A percentile compares a stretch with the other conserved stretches of the same genome.
Conservation (phyloP, 2,113 vertebrate genomes). For the Rhegmatorhina hoffmannsi region DNA sequence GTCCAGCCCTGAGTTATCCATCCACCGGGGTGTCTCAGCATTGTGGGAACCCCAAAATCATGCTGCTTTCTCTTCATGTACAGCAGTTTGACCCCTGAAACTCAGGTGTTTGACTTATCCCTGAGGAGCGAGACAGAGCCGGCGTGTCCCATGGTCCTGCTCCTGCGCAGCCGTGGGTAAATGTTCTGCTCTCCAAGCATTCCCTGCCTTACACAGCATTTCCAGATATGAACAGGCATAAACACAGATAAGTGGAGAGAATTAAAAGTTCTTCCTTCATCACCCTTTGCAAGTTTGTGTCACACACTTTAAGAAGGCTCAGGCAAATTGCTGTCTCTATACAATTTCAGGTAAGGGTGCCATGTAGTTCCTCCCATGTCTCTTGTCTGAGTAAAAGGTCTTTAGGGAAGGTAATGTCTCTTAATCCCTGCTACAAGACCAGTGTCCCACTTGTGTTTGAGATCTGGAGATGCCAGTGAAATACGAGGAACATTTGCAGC, state of each 20-base stretch:
- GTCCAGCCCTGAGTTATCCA: neutral
- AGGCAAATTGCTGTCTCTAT: neutral
- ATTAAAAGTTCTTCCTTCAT: neutral
- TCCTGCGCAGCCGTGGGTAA: neutral
- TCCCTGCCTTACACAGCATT: neutral
- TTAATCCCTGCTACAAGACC: neutral
- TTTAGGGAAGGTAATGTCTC: neutral
- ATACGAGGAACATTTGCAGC: neutral
- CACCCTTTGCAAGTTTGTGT: neutral
- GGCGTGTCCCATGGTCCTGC: neutral
- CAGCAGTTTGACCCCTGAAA: neutral
- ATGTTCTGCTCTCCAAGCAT: neutral
- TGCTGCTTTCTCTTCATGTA: neutral
- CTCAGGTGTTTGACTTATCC: neutral
- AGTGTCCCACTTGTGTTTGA: neutral
- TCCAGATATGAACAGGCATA: neutral
- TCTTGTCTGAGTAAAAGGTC: neutral
- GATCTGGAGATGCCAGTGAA: neutral
- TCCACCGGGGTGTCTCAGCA: neutral
- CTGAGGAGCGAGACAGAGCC: neutral
- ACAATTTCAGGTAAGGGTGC: neutral
- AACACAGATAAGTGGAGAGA: neutral
- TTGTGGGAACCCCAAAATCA: neutral
- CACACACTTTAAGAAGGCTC: neutral
- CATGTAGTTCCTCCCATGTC: neutral